These are phyloP conservation scores for Malthinus seriepunctatus DNA, from an alignment of 2,888 invertebrate species.

Conservation along the genomic window DNA sequence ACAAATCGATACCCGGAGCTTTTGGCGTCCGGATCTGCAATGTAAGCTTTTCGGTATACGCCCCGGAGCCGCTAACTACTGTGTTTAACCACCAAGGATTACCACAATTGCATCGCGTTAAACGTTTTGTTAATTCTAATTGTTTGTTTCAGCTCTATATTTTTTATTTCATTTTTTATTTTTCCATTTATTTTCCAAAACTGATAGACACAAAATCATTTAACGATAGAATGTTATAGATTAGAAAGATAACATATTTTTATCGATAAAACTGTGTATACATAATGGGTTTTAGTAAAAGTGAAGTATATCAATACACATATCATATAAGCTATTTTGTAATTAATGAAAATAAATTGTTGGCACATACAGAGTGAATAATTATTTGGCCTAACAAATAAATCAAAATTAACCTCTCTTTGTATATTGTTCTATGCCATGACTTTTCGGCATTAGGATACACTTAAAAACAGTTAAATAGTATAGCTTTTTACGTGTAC, in stretches of 20 bases:
- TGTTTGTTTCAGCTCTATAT: constrained; percentile 11
- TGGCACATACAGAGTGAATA: too few relatives aligned
- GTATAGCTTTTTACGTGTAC: too few relatives aligned
- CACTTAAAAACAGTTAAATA: too few relatives aligned
- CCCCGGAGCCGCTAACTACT: constrained; percentile 23
- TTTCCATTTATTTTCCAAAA: not conserved
- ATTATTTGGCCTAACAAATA: too few relatives aligned
- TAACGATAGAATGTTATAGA: constrained; percentile 7
- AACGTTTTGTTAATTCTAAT: constrained; percentile 21
- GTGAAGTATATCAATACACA: constrained; percentile 7
- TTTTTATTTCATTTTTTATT: not conserved
- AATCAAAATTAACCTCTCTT: too few relatives aligned
- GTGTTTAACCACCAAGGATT: constrained; percentile 29
- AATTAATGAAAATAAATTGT: constrained; percentile 11
- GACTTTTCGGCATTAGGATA: too few relatives aligned
- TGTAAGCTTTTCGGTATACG: constrained; percentile 6
- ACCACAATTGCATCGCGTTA: constrained; percentile 23
- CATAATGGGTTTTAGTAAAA: constrained; percentile 12
- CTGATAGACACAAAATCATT: constrained; percentile 3
- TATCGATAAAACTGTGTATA: constrained; percentile 13
- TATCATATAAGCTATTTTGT: constrained; percentile 8
- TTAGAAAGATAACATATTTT: constrained; percentile 5
- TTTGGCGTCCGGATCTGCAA: constrained; percentile 27
- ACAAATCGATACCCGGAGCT: constrained; percentile 26
- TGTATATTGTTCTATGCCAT: too few relatives aligned